phyloP scores from a whole-genome alignment of 2,113 vertebrate species.

The Ginglymostoma cirratum region DNA sequence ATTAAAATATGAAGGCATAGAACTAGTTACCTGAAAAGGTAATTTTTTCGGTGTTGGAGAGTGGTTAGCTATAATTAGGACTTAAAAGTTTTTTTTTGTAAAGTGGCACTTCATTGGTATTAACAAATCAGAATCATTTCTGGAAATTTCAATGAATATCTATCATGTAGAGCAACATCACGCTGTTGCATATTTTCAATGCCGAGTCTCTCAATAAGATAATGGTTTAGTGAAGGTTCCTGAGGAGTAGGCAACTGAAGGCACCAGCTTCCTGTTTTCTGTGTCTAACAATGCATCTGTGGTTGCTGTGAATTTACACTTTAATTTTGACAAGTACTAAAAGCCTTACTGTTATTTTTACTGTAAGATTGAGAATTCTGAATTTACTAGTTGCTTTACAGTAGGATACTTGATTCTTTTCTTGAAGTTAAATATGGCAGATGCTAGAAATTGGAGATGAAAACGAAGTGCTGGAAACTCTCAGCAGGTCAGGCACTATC shows the following conservation, averaged over 20 bases:
- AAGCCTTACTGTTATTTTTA: neutral
- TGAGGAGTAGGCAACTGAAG: neutral
- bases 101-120: neutral
- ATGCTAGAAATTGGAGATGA: neutral
- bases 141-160: neutral
- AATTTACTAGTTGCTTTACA: conserved; percentile 23
- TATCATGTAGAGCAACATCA: neutral
- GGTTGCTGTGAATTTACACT: neutral
- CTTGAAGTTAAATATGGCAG: neutral
- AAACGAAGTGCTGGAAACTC: neutral
- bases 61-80: too few relatives aligned
- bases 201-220: neutral
- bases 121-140: neutral
- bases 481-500: neutral
- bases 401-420: conserved; percentile 13
- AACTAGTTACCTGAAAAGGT: too few relatives aligned
- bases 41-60: too few relatives aligned
- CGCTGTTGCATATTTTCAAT: too few relatives aligned
- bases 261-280: neutral
- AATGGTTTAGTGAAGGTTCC: neutral
- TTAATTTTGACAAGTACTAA: neutral
- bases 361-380: neutral
- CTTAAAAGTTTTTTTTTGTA: too few relatives aligned
- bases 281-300: neutral
- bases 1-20: too few relatives aligned